Percentiles rank a stretch among this genome's conserved stretches.
These are phyloP conservation scores for Neuroterus valhalla DNA, from an alignment of 1,140 invertebrate genomes.

Conservation along the genomic window DNA sequence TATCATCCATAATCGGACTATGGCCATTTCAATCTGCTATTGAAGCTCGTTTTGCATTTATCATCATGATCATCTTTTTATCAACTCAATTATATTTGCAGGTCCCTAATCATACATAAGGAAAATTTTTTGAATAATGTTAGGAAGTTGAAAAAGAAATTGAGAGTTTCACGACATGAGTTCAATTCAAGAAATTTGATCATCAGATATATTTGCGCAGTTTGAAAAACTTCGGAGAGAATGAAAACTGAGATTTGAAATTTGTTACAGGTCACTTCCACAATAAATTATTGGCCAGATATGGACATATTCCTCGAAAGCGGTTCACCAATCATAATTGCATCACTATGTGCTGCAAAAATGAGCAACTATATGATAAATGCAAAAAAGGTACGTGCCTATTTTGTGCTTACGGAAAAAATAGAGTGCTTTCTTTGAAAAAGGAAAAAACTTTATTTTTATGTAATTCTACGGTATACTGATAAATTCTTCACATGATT, in stretches of 20 bases:
- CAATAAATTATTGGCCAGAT: conserved; percentile 21
- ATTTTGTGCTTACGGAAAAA: neutral
- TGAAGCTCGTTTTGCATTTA: neutral
- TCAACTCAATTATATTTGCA: conserved; percentile 11
- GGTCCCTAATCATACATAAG: neutral
- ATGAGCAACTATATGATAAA: neutral
- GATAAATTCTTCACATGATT: too few species aligned
- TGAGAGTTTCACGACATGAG: too few species aligned
- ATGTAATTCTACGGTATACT: too few species aligned
- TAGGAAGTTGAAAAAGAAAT: too few species aligned
- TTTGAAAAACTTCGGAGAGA: too few species aligned
- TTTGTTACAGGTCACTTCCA: neutral
- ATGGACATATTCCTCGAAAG: conserved; percentile 3
- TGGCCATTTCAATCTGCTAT: neutral
- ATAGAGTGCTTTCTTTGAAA: too few species aligned
- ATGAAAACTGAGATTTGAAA: neutral
- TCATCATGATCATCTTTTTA: neutral
- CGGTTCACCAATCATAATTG: neutral
- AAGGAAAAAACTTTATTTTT: too few species aligned
- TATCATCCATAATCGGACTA: neutral
- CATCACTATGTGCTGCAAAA: neutral
- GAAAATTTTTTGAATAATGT: neutral
- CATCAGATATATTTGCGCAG: too few species aligned
- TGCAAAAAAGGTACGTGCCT: neutral
- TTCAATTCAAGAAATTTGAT: too few species aligned